These are phyloP conservation scores for Microcebus murinus DNA, from an alignment of 2,113 vertebrate genomes.

Conservation along the genomic window DNA sequence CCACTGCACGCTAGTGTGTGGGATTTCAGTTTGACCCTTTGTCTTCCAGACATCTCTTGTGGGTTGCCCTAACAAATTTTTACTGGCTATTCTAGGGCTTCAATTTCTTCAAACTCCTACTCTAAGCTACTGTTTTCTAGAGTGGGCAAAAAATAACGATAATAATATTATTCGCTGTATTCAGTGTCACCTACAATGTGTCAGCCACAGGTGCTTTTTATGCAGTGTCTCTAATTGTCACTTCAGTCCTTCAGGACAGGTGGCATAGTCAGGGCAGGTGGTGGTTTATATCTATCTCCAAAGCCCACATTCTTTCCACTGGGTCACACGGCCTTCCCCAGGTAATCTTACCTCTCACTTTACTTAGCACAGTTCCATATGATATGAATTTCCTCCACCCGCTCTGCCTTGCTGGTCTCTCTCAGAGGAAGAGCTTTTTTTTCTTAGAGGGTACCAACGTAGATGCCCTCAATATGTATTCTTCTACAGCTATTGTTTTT, in stretches of 20 bases:
- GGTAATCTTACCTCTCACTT: not conserved
- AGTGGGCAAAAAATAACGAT: slow-evolving; percentile 19
- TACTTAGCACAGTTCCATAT: not conserved
- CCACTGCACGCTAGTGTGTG: not conserved
- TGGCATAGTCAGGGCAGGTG: not conserved
- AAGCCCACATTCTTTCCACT: not conserved
- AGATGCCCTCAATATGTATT: not conserved
- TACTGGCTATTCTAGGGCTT: not conserved
- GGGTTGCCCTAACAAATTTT: not conserved
- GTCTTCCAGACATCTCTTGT: not conserved
- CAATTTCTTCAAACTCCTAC: not conserved
- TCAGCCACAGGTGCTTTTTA: not conserved
- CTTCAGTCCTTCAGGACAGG: not conserved
- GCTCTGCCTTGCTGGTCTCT: not conserved
- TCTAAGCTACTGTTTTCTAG: not conserved
- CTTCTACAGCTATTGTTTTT: not conserved
- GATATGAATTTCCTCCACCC: not conserved
- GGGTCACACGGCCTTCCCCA: not conserved
- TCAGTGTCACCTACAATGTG: not conserved
- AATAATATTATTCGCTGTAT: not conserved
- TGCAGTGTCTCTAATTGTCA: not conserved
- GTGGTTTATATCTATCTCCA: not conserved
- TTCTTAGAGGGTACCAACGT: not conserved
- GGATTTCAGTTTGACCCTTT: not conserved
- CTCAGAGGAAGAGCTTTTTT: not conserved